phyloP scores from a whole-genome alignment of 1,140 invertebrate species.

The Polyergus mexicanus region DNA sequence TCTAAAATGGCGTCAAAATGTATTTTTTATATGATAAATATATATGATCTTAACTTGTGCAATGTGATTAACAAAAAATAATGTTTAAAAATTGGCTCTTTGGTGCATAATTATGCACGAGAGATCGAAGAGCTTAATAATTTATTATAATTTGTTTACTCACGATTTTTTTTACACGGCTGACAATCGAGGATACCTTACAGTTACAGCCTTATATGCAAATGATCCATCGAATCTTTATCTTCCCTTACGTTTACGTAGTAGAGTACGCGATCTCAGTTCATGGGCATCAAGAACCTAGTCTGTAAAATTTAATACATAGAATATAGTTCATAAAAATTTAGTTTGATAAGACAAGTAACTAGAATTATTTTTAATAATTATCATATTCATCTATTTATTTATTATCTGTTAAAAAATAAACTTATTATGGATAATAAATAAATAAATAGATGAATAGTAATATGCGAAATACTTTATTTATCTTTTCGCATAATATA shows the following conservation, averaged over 20 bases:
- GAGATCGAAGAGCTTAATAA: not conserved
- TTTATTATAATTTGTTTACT: conserved; percentile 15
- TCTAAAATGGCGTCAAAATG: not conserved
- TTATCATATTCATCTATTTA: not conserved
- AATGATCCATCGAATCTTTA: conserved; percentile 10
- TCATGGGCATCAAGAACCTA: conserved; percentile 74
- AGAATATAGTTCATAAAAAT: conserved; percentile 1
- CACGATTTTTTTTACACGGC: not conserved
- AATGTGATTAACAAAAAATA: not conserved
- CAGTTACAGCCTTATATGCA: too few relatives aligned
- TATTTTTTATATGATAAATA: not conserved
- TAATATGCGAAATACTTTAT: conserved; percentile 4
- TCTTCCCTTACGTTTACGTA: conserved; percentile 72
- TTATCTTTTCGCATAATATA: not conserved
- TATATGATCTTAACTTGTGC: not conserved
- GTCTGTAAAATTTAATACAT: conserved; percentile 62
- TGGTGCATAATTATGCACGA: not conserved
- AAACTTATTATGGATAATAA: conserved; percentile 1
- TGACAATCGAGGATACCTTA: too few relatives aligned
- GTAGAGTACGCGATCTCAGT: conserved; percentile 83
- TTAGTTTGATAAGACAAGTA: not conserved
- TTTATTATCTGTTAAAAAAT: too few relatives aligned
- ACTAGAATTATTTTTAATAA: not conserved
- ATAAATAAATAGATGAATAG: conserved; percentile 22
- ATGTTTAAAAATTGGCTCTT: not conserved